Evolutionary conservation across 1,140 invertebrate genomes (phyloP).

Genomic region (Drosophila mayri): DNA sequence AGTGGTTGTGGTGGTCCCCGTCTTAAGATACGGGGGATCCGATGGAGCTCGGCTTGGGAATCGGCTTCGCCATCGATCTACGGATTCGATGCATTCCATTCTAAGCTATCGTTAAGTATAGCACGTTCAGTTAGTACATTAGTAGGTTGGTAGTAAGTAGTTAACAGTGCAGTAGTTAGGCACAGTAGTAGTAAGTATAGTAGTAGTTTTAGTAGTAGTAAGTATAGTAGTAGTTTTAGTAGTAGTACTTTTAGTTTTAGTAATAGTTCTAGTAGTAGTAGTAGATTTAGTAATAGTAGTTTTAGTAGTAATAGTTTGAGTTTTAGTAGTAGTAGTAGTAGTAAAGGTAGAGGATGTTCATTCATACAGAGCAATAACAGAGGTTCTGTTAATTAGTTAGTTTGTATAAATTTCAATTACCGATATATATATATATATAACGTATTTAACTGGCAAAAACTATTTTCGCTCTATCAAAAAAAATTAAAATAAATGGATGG

Average conservation of each 20-base stretch:
- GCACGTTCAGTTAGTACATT: slow-evolving; percentile 53
- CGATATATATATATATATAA: slow-evolving; percentile 3
- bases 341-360: slow-evolving; percentile 43
- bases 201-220: slow-evolving; percentile 16
- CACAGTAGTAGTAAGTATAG: slow-evolving; percentile 17
- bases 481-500: slow-evolving; percentile 37
- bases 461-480: slow-evolving; percentile 48
- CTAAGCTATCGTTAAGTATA: slow-evolving; percentile 45
- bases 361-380: slow-evolving; percentile 39
- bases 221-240: slow-evolving; percentile 1
- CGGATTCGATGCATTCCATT: slow-evolving; percentile 45
- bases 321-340: slow-evolving; percentile 17
- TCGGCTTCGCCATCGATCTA: slow-evolving; percentile 38
- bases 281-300: slow-evolving; percentile 22
- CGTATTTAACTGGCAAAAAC: slow-evolving; percentile 22
- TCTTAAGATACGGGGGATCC: slow-evolving; percentile 21
- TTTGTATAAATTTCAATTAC: slow-evolving; percentile 26
- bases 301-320: slow-evolving; percentile 14
- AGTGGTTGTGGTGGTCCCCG: slow-evolving; percentile 43
- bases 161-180: slow-evolving; percentile 43
- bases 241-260: slow-evolving; percentile 17
- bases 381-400: slow-evolving; percentile 10
- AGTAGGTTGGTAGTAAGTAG: slow-evolving; percentile 33
- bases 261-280: slow-evolving; percentile 31
- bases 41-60: slow-evolving; percentile 16